Conservation (phyloP, 2,113 vertebrate species). For the Synchiropus splendidus region DNA sequence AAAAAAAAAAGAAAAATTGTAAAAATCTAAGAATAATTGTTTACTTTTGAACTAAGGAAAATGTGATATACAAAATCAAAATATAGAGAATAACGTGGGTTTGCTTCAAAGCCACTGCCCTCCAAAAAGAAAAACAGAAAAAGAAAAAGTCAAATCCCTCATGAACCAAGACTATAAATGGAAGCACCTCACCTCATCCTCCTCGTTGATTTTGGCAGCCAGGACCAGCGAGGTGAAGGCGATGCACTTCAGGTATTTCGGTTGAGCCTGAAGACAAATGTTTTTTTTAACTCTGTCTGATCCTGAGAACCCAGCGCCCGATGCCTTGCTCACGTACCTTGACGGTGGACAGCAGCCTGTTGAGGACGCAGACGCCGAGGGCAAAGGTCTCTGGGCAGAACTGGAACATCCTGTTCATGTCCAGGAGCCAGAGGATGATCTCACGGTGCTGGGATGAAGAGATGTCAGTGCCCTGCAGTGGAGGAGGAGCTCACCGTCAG, state of each 20-base stretch:
- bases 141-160: too few relatives aligned
- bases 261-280: constrained; percentile 59
- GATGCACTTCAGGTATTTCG: constrained; percentile 67
- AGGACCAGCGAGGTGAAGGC: constrained; percentile 72
- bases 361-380: constrained; percentile 64
- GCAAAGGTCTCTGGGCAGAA: constrained; percentile 64
- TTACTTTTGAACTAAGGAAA: too few relatives aligned
- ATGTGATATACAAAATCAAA: too few relatives aligned
- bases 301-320: background rate
- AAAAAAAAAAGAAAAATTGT: too few relatives aligned
- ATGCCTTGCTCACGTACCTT: constrained; percentile 39
- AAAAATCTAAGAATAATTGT: too few relatives aligned
- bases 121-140: too few relatives aligned
- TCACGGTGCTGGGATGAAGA: constrained; percentile 53
- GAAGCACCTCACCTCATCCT: constrained; percentile 64
- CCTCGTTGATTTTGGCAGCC: constrained; percentile 74
- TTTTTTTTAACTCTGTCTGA: background rate
- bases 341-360: constrained; percentile 60
- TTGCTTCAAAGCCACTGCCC: too few relatives aligned
- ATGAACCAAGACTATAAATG: too few relatives aligned
- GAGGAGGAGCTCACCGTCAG: too few relatives aligned
- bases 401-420: constrained; percentile 52
- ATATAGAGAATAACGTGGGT: too few relatives aligned
- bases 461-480: constrained; percentile 61
- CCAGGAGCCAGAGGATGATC: constrained; percentile 59